Evolutionary conservation across 1,140 invertebrate species (phyloP).

Genomic region (Cyphomyrmex costatus): DNA sequence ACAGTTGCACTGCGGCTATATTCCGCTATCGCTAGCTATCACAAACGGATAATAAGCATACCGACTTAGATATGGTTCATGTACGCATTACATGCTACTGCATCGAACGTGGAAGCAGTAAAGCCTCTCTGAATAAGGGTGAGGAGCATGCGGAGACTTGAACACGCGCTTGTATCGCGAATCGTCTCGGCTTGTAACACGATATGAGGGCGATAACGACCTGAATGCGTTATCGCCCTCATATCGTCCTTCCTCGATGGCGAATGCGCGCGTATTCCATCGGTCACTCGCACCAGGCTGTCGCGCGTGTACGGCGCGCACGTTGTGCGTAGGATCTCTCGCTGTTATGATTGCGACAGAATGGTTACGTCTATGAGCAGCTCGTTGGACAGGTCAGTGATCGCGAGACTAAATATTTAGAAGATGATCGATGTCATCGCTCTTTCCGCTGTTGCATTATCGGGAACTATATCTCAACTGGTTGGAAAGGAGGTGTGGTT

Average conservation of each 20-base stretch:
- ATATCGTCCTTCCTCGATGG: slow-evolving; percentile 70
- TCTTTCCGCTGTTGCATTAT: slow-evolving; percentile 71
- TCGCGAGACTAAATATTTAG: slow-evolving; percentile 80
- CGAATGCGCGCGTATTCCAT: slow-evolving; percentile 38
- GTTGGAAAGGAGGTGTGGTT: slow-evolving; percentile 8
- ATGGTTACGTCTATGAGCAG: slow-evolving; percentile 51
- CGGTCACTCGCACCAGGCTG: slow-evolving; percentile 55
- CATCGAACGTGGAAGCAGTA: slow-evolving; percentile 28
- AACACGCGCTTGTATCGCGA: slow-evolving; percentile 45
- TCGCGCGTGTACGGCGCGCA: slow-evolving; percentile 24
- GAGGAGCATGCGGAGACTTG: not conserved
- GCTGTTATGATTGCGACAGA: slow-evolving; percentile 47
- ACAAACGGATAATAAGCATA: slow-evolving; percentile 51
- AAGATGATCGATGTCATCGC: slow-evolving; percentile 69
- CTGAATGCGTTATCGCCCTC: slow-evolving; percentile 70
- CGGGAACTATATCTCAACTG: slow-evolving; percentile 48
- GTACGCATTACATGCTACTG: not conserved
- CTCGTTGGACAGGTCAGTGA: slow-evolving; percentile 78
- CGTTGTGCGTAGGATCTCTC: slow-evolving; percentile 44
- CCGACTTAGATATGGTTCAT: slow-evolving; percentile 41
- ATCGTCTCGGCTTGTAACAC: slow-evolving; percentile 71
- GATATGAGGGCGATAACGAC: slow-evolving; percentile 74
- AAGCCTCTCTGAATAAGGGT: slow-evolving; percentile 26
- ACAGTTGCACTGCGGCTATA: not conserved
- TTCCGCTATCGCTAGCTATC: slow-evolving; percentile 51